Evolutionary conservation across 1,140 invertebrate species (phyloP).

Genomic region (Adelges cooleyi): DNA sequence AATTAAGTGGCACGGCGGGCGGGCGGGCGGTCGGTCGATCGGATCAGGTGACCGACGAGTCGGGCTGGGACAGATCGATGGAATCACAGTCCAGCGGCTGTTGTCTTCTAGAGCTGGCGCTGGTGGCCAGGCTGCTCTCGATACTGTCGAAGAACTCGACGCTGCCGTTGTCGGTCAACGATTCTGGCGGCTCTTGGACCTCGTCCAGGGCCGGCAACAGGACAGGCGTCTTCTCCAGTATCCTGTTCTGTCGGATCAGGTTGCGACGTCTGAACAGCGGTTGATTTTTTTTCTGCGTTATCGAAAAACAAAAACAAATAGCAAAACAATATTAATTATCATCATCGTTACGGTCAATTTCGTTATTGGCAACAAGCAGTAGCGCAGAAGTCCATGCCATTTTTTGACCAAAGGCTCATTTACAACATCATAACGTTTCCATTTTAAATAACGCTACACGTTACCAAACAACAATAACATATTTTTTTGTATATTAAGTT

Average conservation of each 20-base stretch:
- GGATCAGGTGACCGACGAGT: neutral
- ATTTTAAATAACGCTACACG: no score
- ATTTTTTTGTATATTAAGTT: no score
- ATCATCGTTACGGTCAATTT: no score
- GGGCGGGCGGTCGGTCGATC: neutral
- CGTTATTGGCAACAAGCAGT: no score
- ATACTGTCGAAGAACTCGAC: slow-evolving; percentile 22
- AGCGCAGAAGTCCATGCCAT: no score
- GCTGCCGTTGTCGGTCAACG: neutral
- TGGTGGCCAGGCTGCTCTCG: slow-evolving; percentile 18
- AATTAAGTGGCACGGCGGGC: no score
- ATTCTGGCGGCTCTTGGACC: slow-evolving; percentile 12
- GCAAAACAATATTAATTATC: no score
- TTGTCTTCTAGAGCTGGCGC: neutral
- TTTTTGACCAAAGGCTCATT: no score
- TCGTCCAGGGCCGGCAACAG: slow-evolving; percentile 8
- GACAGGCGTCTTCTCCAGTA: neutral
- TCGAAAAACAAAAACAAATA: no score
- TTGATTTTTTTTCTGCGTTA: no score
- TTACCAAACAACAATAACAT: no score
- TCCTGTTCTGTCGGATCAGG: neutral
- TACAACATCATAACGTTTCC: no score
- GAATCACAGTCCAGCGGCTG: slow-evolving; percentile 17
- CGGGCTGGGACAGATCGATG: slow-evolving; percentile 16
- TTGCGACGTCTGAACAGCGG: slow-evolving; percentile 9